Conservation (phyloP, 2,797 vertebrate genomes). For the Allobates femoralis region DNA sequence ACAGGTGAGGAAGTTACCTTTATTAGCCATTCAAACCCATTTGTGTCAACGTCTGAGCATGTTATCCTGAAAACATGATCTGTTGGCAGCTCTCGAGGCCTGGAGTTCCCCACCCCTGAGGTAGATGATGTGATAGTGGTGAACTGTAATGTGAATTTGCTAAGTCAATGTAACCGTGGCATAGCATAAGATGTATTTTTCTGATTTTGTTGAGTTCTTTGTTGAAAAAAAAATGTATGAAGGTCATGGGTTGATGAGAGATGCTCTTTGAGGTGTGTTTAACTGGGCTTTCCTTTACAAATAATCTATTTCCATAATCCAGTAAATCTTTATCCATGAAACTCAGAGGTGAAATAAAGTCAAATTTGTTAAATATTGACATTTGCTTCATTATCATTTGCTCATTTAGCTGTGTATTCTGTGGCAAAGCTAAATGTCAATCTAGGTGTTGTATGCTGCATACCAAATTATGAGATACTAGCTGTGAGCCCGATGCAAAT, state of each 20-base stretch:
- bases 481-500: too few relatives aligned
- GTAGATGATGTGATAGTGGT: too few relatives aligned
- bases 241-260: background rate
- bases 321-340: background rate
- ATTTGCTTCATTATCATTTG: background rate
- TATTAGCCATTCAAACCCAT: too few relatives aligned
- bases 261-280: background rate
- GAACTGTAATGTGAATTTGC: too few relatives aligned
- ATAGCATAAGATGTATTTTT: background rate
- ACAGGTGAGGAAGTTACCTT: too few relatives aligned
- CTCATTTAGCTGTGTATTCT: background rate
- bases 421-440: background rate
- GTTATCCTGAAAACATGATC: too few relatives aligned
- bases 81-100: too few relatives aligned
- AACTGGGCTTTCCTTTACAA: background rate
- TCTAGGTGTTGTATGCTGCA: too few relatives aligned
- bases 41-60: too few relatives aligned
- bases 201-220: background rate
- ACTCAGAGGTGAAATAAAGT: background rate
- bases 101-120: too few relatives aligned
- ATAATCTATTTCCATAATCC: conserved; percentile 1
- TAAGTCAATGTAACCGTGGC: background rate
- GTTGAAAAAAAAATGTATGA: background rate
- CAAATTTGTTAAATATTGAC: background rate
- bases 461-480: too few relatives aligned